phyloP scores from a whole-genome alignment of 2,797 vertebrate species.

The Hozukius guyotensis region DNA sequence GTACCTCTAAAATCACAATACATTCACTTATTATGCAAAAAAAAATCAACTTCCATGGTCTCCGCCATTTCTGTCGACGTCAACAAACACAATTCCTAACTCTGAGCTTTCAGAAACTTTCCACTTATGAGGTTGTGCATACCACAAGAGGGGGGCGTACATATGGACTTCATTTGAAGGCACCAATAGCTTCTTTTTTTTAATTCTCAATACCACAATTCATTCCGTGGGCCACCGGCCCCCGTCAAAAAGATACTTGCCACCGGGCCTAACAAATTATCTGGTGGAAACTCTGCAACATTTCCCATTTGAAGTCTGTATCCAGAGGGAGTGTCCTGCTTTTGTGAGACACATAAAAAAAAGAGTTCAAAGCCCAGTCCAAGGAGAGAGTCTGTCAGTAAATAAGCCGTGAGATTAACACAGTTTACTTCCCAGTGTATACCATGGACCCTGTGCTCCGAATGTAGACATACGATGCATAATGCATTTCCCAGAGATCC shows the following conservation, averaged over 20 bases:
- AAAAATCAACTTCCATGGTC: no score
- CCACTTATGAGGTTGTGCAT: no score
- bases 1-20: accelerated
- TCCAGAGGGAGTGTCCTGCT: constrained; percentile 29
- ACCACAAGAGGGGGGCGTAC: no score
- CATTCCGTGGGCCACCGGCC: not conserved
- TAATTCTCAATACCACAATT: not conserved
- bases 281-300: not conserved
- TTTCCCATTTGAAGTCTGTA: constrained; percentile 32
- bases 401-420: constrained; percentile 58
- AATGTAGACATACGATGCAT: constrained; percentile 25
- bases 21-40: no score
- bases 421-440: constrained; percentile 41
- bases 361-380: constrained; percentile 44
- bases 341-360: constrained; percentile 33
- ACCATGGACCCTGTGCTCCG: constrained; percentile 3
- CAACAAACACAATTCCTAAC: no score
- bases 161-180: no score
- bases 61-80: no score
- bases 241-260: not conserved
- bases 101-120: no score
- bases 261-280: not conserved
- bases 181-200: no score
- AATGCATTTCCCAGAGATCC: constrained; percentile 35
- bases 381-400: constrained; percentile 46